These are phyloP conservation scores for Micronycteris hirsuta DNA, from an alignment of 2,113 vertebrate genomes.

Conservation along the genomic window DNA sequence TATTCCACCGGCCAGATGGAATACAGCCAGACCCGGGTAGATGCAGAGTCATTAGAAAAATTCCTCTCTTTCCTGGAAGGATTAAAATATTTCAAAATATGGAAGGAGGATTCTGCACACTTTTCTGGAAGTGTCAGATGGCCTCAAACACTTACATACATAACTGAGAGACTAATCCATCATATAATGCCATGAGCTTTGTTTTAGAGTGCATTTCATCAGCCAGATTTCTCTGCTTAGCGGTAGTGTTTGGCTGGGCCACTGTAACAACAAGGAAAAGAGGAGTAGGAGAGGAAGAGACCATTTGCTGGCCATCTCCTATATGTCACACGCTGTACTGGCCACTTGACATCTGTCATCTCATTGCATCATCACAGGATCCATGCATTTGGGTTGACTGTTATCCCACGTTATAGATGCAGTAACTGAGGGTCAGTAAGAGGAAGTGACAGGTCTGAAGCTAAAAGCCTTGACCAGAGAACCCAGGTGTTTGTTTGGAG, in stretches of 20 bases:
- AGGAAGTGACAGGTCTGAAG: neutral
- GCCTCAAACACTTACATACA: neutral
- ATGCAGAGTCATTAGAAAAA: neutral
- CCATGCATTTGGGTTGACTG: neutral
- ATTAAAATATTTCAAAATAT: constrained; percentile 16
- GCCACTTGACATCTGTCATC: too few species aligned
- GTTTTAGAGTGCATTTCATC: neutral
- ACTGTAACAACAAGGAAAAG: neutral
- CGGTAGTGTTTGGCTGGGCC: neutral
- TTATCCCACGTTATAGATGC: neutral
- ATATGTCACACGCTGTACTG: neutral
- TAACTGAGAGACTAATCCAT: neutral
- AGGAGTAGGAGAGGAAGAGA: neutral
- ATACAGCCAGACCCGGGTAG: neutral
- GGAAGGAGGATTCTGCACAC: neutral
- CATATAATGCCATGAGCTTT: neutral
- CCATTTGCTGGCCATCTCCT: neutral
- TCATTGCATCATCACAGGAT: neutral
- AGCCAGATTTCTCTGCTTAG: neutral
- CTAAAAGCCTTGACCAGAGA: neutral
- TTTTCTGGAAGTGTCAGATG: neutral
- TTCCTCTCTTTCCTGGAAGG: neutral
- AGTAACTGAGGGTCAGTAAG: neutral
- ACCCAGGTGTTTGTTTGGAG: neutral
- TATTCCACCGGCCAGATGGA: neutral